These are phyloP conservation scores for Dryobotodes eremita DNA, from an alignment of 2,888 invertebrate species.

Conservation along the genomic window DNA sequence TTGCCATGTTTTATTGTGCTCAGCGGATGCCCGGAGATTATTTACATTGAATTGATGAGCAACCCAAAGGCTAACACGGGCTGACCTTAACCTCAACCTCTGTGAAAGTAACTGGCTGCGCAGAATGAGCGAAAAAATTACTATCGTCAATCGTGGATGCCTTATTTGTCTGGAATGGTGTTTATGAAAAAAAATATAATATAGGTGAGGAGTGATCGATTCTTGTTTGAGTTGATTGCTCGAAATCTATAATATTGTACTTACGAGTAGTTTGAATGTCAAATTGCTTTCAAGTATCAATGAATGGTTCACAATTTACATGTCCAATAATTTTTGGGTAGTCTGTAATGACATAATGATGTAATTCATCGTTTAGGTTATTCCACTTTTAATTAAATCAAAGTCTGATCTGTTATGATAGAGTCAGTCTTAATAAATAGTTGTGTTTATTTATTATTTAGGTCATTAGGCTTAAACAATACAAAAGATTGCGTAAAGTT, in stretches of 20 bases:
- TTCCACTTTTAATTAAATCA: background rate
- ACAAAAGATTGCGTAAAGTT: slow-evolving; percentile 9
- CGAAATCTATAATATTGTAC: background rate
- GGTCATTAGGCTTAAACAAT: slow-evolving; percentile 26
- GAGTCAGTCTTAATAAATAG: slow-evolving; percentile 4
- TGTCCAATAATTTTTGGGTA: background rate
- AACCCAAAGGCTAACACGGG: slow-evolving; percentile 79
- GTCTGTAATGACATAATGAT: background rate
- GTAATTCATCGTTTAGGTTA: background rate
- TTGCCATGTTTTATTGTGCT: slow-evolving; percentile 83
- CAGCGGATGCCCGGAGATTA: slow-evolving; percentile 84
- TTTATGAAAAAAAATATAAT: slow-evolving; percentile 62
- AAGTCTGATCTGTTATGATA: slow-evolving; percentile 25
- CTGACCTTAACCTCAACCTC: slow-evolving; percentile 83
- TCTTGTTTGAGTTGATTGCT: slow-evolving; percentile 26
- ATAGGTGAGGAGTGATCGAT: slow-evolving; percentile 12
- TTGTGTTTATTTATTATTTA: slow-evolving; percentile 12
- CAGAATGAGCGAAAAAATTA: slow-evolving; percentile 81
- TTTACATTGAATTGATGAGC: slow-evolving; percentile 89
- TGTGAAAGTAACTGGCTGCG: slow-evolving; percentile 76
- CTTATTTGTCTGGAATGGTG: slow-evolving; percentile 70
- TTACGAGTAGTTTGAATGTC: background rate
- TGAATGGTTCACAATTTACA: background rate
- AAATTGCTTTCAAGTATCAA: background rate
- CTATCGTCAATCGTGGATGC: slow-evolving; percentile 74